Evolutionary conservation across 2,888 invertebrate species (phyloP), one percentile per base, ranked within the genome.

Genomic region (Uloborus plumipes): DNA sequence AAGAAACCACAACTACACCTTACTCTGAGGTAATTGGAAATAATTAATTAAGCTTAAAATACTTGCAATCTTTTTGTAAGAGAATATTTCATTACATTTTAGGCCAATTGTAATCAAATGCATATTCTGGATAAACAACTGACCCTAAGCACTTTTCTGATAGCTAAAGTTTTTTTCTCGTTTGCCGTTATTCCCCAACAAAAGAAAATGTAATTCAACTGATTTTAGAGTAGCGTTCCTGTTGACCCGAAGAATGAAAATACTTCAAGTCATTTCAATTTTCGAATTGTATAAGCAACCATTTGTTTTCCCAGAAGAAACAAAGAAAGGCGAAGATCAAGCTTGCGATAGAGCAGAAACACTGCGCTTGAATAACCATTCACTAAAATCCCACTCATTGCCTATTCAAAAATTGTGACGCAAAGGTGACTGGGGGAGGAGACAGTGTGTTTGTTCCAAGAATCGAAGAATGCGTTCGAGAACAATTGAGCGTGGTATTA

Each of bases 401-500:
- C 55, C 55, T 55, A 55, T 15, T 39, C 16, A 49, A 67, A 22
- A 26, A 39, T 50, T 39, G 69, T 73, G 73, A 73, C 67, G 74
- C 74, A 51, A 78, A 13, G 62, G 15, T 39, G 11, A 39, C 39
- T 39, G 39, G 20, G 70, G 47, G 59, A 74, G 66, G 66, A 22
- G 26, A 47, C 67, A 26, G 49, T 31, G n/a, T 51, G 51, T 61
- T 20, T 50, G 53, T 73, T 69, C 76, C 31, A 6, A 66, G 66
- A 75, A 61, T 75, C 31, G 66, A 51, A 72, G 20, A 59, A 58
- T 49, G 55, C 73, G 69, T 51, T 22, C 16, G 66, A 80, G 80
- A 80, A 80, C 80, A 80, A 80, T 80, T 61, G 74, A 55, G 55
- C 70, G 71, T 58, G 74, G 26, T 53, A 55, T 47, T 47, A 39